Percentiles rank a stretch among this genome's conserved stretches.
phyloP scores from a whole-genome alignment of 1,140 invertebrate genomes.

The Bombyx mori region ASM3026992v2 NC_085112.1:6197001-6197500 shows the following conservation, averaged over 20 bases:
- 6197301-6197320: slow-evolving; percentile 51
- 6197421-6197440: no score
- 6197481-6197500: no score
- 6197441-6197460: no score
- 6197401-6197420: no score
- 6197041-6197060: no score
- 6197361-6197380: slow-evolving; percentile 24
- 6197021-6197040: no score
- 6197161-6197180: slow-evolving; percentile 42
- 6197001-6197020: no score
- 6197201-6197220: slow-evolving; percentile 39
- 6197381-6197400: no score
- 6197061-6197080: background rate
- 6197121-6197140: slow-evolving; percentile 33
- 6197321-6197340: slow-evolving; percentile 41
- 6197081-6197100: background rate
- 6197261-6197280: slow-evolving; percentile 59
- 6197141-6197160: slow-evolving; percentile 46
- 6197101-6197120: slow-evolving; percentile 10
- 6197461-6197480: no score
- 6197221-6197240: slow-evolving; percentile 25
- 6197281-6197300: slow-evolving; percentile 62
- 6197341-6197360: slow-evolving; percentile 60
- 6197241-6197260: slow-evolving; percentile 61
- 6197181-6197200: slow-evolving; percentile 52